Evolutionary conservation across 2,113 vertebrate species (phyloP).

Genomic region (Corythornis madagascariensis): DNA sequence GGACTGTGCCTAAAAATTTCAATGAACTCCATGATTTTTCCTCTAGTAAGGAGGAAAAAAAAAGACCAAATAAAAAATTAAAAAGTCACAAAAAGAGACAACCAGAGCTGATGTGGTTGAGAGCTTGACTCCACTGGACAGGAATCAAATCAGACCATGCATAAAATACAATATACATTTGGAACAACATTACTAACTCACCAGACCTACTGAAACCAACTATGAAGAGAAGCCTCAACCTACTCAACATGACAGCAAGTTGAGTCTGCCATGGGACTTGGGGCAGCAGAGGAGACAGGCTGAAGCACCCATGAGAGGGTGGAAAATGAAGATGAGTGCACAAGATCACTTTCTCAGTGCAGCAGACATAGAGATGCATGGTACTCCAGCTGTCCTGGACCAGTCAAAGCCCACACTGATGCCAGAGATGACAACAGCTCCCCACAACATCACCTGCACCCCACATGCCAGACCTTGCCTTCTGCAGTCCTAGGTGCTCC

Average conservation of each 20-base stretch:
- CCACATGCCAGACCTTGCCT: accelerated
- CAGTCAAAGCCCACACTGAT: not conserved
- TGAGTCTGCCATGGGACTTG: not conserved
- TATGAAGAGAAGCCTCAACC: not conserved
- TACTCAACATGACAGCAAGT: not conserved
- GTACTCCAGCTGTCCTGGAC: not conserved
- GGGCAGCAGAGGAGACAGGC: not conserved
- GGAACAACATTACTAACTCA: not conserved
- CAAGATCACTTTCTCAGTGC: not conserved
- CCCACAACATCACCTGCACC: not conserved
- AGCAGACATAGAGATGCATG: not conserved
- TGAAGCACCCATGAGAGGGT: not conserved
- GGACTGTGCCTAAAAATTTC: not conserved
- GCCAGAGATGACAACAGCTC: not conserved
- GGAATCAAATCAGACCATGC: not conserved
- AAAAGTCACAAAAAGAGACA: not conserved
- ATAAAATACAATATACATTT: not conserved
- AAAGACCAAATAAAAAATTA: too few species aligned
- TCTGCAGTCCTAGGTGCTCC: not conserved
- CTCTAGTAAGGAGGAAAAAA: not conserved
- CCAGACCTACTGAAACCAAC: not conserved
- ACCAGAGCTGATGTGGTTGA: not conserved
- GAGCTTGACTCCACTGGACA: not conserved
- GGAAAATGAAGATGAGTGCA: not conserved
- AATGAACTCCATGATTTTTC: not conserved